These are phyloP conservation scores for Bradypodion pumilum DNA, from an alignment of 2,797 vertebrate species.

Conservation along the genomic window DNA sequence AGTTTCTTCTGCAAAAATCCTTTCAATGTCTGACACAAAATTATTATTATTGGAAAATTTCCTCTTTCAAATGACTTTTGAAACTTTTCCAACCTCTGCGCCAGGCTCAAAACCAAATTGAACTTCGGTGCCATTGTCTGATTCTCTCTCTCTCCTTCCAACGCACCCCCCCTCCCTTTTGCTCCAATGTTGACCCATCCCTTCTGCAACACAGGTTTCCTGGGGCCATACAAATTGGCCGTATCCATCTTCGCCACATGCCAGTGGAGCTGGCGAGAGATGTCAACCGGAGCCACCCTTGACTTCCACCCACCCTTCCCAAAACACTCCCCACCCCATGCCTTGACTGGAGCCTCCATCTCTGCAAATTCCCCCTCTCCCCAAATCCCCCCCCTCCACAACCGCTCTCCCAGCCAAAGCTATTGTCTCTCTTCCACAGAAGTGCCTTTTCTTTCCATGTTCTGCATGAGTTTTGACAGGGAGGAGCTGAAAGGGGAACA, in stretches of 20 bases:
- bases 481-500: constrained; percentile 27
- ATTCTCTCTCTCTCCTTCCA: not conserved
- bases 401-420: not conserved
- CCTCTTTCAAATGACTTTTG: not conserved
- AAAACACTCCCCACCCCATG: no score
- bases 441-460: constrained; percentile 1
- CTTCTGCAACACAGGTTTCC: not conserved
- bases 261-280: not conserved
- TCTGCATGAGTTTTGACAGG: constrained; percentile 3
- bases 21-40: no score
- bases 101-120: not conserved
- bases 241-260: constrained; percentile 10
- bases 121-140: not conserved
- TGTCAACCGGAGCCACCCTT: constrained; percentile 5
- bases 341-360: not conserved
- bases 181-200: not conserved
- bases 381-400: not conserved
- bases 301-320: not conserved
- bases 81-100: not conserved
- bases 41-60: no score
- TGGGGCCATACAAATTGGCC: constrained; percentile 14
- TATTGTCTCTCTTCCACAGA: not conserved
- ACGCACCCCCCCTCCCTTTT: not conserved
- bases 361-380: no score
- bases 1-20: no score